Conservation (phyloP, 2,888 invertebrate species). For the Daptonema setosum region DNA sequence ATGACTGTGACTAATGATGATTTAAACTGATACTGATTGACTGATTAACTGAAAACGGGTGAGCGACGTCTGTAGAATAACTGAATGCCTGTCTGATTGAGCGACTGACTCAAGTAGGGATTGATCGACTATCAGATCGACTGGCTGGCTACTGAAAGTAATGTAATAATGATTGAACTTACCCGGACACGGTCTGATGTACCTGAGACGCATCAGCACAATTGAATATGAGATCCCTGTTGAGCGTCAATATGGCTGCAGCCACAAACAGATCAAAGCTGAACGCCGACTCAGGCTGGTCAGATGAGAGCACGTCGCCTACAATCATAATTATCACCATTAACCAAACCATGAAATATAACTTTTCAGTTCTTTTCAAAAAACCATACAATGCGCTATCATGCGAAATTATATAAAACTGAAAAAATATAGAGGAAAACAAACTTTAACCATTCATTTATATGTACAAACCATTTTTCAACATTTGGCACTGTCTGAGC, state of each 20-base stretch:
- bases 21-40: not conserved
- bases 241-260: constrained; percentile 24
- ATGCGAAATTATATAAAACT: not conserved
- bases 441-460: too few relatives aligned
- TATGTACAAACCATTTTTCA: not conserved
- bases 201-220: constrained; percentile 25
- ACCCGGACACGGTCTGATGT: constrained; percentile 25
- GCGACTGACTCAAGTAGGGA: too few relatives aligned
- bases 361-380: not conserved
- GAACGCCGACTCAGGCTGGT: constrained; percentile 14
- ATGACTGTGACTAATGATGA: not conserved
- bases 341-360: too few relatives aligned
- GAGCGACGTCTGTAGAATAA: too few relatives aligned
- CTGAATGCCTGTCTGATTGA: too few relatives aligned
- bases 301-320: constrained; percentile 2
- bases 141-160: too few relatives aligned
- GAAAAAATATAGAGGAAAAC: too few relatives aligned
- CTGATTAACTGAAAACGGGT: not conserved
- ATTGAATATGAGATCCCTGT: constrained; percentile 18
- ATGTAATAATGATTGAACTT: constrained; percentile 10
- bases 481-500: not conserved
- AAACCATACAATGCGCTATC: not conserved
- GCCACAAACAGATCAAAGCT: constrained; percentile 30
- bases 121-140: too few relatives aligned
- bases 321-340: too few relatives aligned